phyloP scores from a whole-genome alignment of 2,888 invertebrate genomes.

The Rotaria socialis region DNA sequence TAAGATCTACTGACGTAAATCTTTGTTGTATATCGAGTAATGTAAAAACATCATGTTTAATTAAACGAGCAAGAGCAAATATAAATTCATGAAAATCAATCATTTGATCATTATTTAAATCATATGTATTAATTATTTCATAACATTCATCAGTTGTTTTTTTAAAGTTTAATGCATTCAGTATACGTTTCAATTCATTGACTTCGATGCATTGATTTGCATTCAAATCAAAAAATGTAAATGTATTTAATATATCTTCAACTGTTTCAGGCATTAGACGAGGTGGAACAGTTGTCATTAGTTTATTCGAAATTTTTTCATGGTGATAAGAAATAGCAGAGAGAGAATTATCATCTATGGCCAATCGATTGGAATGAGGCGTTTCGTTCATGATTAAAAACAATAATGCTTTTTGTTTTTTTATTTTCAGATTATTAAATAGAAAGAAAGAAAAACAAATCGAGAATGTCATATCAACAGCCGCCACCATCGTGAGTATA shows the following conservation, averaged over 20 bases:
- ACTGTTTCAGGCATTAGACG: constrained; percentile 3
- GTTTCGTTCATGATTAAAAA: not conserved
- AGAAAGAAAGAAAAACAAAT: not conserved
- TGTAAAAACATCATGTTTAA: constrained; percentile 32
- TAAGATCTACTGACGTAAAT: not conserved
- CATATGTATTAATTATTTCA: not conserved
- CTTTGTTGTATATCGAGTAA: constrained; percentile 25
- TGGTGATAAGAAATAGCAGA: not conserved
- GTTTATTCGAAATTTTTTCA: not conserved
- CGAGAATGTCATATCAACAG: constrained; percentile 20
- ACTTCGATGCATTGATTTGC: not conserved
- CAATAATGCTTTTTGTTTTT: not conserved
- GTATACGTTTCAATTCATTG: not conserved
- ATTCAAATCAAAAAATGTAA: constrained; percentile 12
- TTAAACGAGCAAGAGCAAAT: constrained; percentile 14
- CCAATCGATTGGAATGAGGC: not conserved
- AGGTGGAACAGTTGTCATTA: not conserved
- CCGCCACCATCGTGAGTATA: not conserved
- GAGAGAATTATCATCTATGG: not conserved
- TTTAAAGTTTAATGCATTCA: constrained; percentile 24
- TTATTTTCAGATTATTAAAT: not conserved
- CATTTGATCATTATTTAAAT: constrained; percentile 18
- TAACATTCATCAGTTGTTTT: not conserved
- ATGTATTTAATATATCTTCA: not conserved
- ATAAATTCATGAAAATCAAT: constrained; percentile 28